Evolutionary conservation across 1,140 invertebrate genomes (phyloP), one percentile per base, ranked within the genome.

Genomic region (Globodera ellingtonae): DNA sequence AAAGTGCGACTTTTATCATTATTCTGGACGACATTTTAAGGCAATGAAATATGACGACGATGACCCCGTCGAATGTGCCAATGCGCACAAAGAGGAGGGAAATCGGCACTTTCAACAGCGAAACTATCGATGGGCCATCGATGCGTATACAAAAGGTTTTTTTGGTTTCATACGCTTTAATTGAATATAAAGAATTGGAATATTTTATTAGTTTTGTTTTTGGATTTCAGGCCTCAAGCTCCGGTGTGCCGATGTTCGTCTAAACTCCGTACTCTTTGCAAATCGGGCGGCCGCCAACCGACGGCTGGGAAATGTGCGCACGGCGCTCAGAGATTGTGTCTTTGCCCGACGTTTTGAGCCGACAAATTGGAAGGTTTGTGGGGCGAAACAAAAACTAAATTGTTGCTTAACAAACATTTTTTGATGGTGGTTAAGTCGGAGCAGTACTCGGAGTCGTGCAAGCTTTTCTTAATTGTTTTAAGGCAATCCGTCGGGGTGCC

Each of bases 91-190:
- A 90, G 94, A 96, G 73, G 97, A 98, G 91, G 97, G 97, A 3
- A 97, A 98, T 90, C 94, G 95, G 84, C 95, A 97, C 90, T 98
- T 96, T 88, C 96, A 96, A 87, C 92, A 94, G 86, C 97, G 97
- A 89, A 97, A 98, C 86, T 98, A 97, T 90, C 91, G 94, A 83
- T 91, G 95, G 84, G 95, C 96, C 3, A 93, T 97, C 85, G 90
- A 93, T 71, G 92, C 92, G 84, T 98, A 96, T 86, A 95, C 94
- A 1, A 95, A 97, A 90, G 91, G 89, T 65, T 89, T 52, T 15
- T 75, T 82, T 70, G 1, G 24, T 35, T 35, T 35, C 1, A 62
- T 21, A 18, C 15, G 18, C 35, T 15, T 18, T 8, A 59, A 48
- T 59, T 79, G 21, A 79, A 56, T 35, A 79, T 10, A 24, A 52